phyloP scores from a whole-genome alignment of 2,113 vertebrate genomes.

The Stegastes partitus region DNA sequence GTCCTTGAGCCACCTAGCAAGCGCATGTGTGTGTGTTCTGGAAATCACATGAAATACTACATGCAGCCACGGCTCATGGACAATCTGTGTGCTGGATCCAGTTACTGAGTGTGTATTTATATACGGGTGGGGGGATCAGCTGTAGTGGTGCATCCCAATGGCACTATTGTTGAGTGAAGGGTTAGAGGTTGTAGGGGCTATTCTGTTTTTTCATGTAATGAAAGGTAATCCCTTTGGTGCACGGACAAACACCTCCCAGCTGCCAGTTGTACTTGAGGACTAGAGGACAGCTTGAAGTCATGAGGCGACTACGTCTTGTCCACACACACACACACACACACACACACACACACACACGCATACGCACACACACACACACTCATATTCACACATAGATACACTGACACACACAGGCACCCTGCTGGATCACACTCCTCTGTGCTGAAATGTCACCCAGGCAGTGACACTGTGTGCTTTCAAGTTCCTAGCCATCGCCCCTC shows the following conservation, averaged over 20 bases:
- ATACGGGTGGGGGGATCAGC: conserved; percentile 27
- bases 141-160: conserved; percentile 14
- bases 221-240: conserved; percentile 68
- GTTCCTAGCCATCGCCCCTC: conserved; percentile 57
- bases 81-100: conserved; percentile 2
- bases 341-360: not conserved
- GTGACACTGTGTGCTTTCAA: conserved; percentile 68
- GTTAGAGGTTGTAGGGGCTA: conserved; percentile 23
- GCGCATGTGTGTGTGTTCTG: not conserved
- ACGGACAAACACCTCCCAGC: conserved; percentile 54
- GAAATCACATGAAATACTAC: conserved; percentile 21
- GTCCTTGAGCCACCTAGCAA: conserved; percentile 39
- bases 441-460: conserved; percentile 75
- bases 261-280: conserved; percentile 50
- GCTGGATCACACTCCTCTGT: conserved; percentile 53
- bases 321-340: conserved; percentile 3
- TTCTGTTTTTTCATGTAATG: conserved; percentile 63
- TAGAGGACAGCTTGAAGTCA: conserved; percentile 62
- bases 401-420: conserved; percentile 17
- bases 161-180: conserved; percentile 7
- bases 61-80: conserved; percentile 1
- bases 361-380: conserved; percentile 1
- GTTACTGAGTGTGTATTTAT: conserved; percentile 45
- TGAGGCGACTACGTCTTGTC: conserved; percentile 18
- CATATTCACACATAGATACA: conserved; percentile 2